Base-by-base conservation (phyloP, 2,888 invertebrate species). In the Melolontha melolontha region DNA sequence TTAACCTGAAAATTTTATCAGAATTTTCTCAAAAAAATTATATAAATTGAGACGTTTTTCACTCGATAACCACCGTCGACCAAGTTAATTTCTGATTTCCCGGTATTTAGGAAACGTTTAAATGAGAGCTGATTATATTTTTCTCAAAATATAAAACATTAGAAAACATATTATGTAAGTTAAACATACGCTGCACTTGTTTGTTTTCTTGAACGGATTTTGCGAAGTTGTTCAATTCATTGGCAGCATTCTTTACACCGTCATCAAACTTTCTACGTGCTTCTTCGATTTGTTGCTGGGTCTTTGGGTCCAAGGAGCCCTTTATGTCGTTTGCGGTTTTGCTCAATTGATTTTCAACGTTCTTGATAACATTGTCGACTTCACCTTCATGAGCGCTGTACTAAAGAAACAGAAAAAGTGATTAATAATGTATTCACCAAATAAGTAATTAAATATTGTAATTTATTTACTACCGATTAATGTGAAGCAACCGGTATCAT, bases 221-320 rank as follows among this genome's bases (percentile, higher is more conserved):
- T 63, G 78, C 71, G 52, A 82, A 67, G 71, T 79, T 78, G 65
- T 80, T 74, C 64, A 79, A 73, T 74, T 83, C 76, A 12, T 73
- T 72, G 16, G 78, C 75, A 42, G 79, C 75, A 5, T 76, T 75
- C 71, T 80, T 79, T 65, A 81, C 62, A 34, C 77, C 77, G 29
- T 78, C 76, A 64, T 81, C 79, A 62, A 81, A 72, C 22, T 75
- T 77, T n/a, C 68, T 68, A 68, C 79, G 78, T 62, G 81, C 67
- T 67, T 82, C 79, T 41, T 79, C 73, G 52, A 79, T 80, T 68
- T 80, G 79, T 64, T 77, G 75, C 62, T 76, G 73, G 57, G 79
- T 78, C 17, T 82, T 79, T 1, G 80, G 80, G 66, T 80, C 80
- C 47, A 79, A 74, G 59, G 77, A 73, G 64, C 76, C 73, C 70